A percentile compares a stretch with the other conserved stretches of the same genome.
These are phyloP conservation scores for Thereva nobilitata DNA, from an alignment of 2,888 invertebrate species.

Conservation along the genomic window DNA sequence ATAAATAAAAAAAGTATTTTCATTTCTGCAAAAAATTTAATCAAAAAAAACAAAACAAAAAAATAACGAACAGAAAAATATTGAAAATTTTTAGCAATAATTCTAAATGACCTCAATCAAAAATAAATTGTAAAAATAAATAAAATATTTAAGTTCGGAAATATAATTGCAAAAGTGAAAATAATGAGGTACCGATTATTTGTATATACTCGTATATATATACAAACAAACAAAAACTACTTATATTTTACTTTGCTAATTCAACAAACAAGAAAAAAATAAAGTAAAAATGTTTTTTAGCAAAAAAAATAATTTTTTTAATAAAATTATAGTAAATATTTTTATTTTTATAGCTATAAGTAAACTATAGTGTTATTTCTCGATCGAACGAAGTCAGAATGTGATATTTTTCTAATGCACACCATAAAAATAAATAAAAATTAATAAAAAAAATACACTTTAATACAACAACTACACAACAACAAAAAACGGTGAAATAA, in stretches of 20 bases:
- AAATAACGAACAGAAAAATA: conserved; percentile 9
- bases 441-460: conserved; percentile 13
- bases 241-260: no score
- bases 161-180: neutral
- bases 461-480: conserved; percentile 28
- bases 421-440: conserved; percentile 30
- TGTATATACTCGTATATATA: no score
- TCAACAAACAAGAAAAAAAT: neutral
- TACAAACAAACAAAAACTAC: no score
- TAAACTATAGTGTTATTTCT: conserved; percentile 49
- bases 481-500: neutral
- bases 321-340: neutral
- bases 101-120: conserved; percentile 58
- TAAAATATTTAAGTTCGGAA: neutral
- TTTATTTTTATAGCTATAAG: conserved; percentile 25
- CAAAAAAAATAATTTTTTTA: conserved; percentile 26
- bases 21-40: no score
- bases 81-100: conserved; percentile 54
- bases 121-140: conserved; percentile 49
- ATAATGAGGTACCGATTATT: neutral
- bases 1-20: no score
- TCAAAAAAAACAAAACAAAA: no score
- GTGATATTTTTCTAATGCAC: conserved; percentile 58
- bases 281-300: conserved; percentile 25
- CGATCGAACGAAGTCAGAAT: conserved; percentile 60